Evolutionary conservation across 1,140 invertebrate species (phyloP).

Genomic region (Drosophila biarmipes): DNA sequence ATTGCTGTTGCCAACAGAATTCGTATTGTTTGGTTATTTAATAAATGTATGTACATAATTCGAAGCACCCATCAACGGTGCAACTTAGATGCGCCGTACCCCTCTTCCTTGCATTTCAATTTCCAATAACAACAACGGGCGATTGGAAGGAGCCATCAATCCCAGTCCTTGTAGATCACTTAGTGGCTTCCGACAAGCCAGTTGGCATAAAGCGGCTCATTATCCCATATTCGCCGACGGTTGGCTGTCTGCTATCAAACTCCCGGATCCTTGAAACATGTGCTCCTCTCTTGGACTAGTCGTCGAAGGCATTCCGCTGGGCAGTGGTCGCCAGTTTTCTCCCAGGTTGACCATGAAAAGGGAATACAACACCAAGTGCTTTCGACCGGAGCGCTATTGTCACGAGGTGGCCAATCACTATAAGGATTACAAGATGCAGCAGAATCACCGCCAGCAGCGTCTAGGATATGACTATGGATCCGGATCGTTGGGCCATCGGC

Average conservation of each 20-base stretch:
- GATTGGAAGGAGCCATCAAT: conserved; percentile 49
- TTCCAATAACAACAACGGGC: conserved; percentile 27
- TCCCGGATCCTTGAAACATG: conserved; percentile 6
- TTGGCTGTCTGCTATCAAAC: background rate
- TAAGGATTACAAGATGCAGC: conserved; percentile 70
- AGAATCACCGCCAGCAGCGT: conserved; percentile 32
- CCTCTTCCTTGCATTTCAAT: conserved; percentile 1
- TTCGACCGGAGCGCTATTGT: conserved; percentile 59
- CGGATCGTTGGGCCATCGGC: conserved; percentile 11
- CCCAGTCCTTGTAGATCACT: conserved; percentile 63
- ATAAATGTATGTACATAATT: conserved; percentile 80
- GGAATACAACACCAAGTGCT: conserved; percentile 65
- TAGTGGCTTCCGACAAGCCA: conserved; percentile 52
- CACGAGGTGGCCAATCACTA: conserved; percentile 83
- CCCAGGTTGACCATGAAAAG: conserved; percentile 64
- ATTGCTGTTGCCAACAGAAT: conserved; percentile 63
- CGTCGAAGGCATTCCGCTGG: conserved; percentile 52
- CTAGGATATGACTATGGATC: background rate
- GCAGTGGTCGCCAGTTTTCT: conserved; percentile 47
- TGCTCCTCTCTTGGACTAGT: conserved; percentile 32
- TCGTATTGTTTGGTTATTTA: conserved; percentile 53
- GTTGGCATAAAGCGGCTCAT: conserved; percentile 26
- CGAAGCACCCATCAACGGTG: conserved; percentile 29
- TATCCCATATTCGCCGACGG: conserved; percentile 1
- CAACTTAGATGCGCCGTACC: background rate